These are phyloP conservation scores for Oncorhynchus kisutch DNA, from an alignment of 2,113 vertebrate genomes.

Conservation along the genomic window DNA sequence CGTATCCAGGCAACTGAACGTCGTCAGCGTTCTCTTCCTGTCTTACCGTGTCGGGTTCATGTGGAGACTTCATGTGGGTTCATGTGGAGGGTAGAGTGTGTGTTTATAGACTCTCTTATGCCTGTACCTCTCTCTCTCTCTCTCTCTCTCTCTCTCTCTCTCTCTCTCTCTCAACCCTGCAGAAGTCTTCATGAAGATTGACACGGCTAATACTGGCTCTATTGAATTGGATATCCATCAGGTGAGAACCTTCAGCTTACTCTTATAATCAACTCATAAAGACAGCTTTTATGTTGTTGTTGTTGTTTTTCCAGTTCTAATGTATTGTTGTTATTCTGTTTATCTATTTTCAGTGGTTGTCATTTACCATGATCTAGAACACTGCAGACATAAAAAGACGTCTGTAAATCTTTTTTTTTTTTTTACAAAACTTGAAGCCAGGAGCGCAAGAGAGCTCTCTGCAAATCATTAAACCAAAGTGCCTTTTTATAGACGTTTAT, in stretches of 20 bases:
- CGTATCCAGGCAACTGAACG: neutral
- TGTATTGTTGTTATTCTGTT: neutral
- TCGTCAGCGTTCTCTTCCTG: too few species aligned
- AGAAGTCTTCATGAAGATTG: slow-evolving; percentile 47
- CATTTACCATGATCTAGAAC: slow-evolving; percentile 47
- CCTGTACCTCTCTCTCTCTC: neutral
- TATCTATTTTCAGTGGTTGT: slow-evolving; percentile 46
- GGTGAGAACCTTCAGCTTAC: slow-evolving; percentile 16
- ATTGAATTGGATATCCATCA: slow-evolving; percentile 51
- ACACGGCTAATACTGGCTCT: slow-evolving; percentile 28
- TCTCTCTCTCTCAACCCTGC: slow-evolving; percentile 12
- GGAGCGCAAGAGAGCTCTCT: too few species aligned
- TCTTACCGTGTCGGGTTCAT: too few species aligned
- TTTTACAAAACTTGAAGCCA: neutral
- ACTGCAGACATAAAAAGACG: slow-evolving; percentile 2
- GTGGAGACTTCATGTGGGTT: too few species aligned
- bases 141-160: slow-evolving; percentile 1
- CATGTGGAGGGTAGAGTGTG: too few species aligned
- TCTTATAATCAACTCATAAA: neutral
- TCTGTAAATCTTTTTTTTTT: neutral
- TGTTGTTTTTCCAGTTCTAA: neutral
- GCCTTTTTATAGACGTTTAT: neutral
- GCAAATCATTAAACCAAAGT: neutral
- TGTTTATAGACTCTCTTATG: too few species aligned
- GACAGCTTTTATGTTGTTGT: neutral